Evolutionary conservation across 2,113 vertebrate genomes (phyloP).

Genomic region (Irena cyanogastra): DNA sequence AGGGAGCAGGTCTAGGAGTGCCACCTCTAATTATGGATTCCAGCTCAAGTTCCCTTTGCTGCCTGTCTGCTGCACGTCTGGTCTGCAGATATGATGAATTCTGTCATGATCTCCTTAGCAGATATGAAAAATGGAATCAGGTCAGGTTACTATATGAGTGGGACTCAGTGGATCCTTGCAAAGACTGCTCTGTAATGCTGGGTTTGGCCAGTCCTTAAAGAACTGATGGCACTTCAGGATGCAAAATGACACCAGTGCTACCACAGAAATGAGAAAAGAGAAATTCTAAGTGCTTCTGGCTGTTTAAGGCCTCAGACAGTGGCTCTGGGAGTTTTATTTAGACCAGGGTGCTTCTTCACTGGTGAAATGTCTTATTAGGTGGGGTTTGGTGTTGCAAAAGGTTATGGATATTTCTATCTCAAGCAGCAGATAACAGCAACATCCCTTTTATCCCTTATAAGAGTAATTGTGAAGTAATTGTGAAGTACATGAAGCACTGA

Average conservation of each 20-base stretch:
- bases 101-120: background rate
- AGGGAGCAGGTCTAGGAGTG: background rate
- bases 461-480: background rate
- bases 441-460: background rate
- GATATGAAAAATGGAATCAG: background rate
- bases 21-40: too few relatives aligned
- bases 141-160: background rate
- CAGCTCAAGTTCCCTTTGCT: background rate
- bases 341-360: background rate
- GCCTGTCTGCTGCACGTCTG: accelerated
- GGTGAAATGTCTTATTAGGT: background rate
- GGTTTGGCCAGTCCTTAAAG: background rate
- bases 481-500: background rate
- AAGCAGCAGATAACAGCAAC: background rate
- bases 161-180: background rate
- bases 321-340: background rate
- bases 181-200: background rate
- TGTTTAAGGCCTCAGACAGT: background rate
- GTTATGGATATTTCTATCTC: background rate
- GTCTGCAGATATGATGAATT: background rate
- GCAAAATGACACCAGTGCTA: background rate
- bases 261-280: background rate
- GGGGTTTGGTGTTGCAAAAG: background rate
- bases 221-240: background rate
- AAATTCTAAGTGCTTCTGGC: background rate